Base-by-base conservation (phyloP, 2,888 invertebrate genomes). In the Noctua fimbriata region DNA sequence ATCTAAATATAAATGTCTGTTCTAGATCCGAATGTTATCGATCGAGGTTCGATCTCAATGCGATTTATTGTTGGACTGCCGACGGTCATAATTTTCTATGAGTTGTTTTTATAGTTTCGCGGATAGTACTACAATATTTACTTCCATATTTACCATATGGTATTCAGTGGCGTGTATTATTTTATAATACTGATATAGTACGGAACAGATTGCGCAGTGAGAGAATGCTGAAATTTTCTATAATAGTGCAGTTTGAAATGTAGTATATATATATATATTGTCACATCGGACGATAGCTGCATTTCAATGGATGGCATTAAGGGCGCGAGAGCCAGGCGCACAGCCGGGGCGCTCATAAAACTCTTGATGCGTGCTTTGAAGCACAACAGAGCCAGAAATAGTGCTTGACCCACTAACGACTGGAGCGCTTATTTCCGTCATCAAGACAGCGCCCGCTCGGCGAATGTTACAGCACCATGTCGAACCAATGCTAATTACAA, bases 371-470 rank as follows among this genome's bases (percentile, higher is more conserved):
- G 93, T 93, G 93, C 93, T 92, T 92, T 94, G 92, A 92, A 94
- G 93, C 93, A 95, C 95, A 95, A 94, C 95, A 92, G 93, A 92
- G 93, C 93, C 95, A 94, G 94, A 95, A 97, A 97, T 96, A 97
- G 95, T 95, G 91, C 91, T 95, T 96, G 96, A 96, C 96, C 96
- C 94, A 97, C 92, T 96, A 95, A 95, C 94, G 94, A 93, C 96
- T 96, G 96, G 96, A 96, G 93, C 94, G 95, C 94, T 95, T 96
- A 96, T 96, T 96, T 96, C 96, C 96, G 96, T 95, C 96, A 95
- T 95, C 95, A 94, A 94, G 92, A 93, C 91, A 91, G 90, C 90
- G 93, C 89, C 91, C 91, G 91, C 87, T 91, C 91, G 90, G 90
- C 91, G 87, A 90, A 88, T 89, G 90, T 90, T 91, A 79, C 79